These are phyloP conservation scores for Drosophila nasuta DNA, from an alignment of 1,140 invertebrate species.

Conservation along the genomic window DNA sequence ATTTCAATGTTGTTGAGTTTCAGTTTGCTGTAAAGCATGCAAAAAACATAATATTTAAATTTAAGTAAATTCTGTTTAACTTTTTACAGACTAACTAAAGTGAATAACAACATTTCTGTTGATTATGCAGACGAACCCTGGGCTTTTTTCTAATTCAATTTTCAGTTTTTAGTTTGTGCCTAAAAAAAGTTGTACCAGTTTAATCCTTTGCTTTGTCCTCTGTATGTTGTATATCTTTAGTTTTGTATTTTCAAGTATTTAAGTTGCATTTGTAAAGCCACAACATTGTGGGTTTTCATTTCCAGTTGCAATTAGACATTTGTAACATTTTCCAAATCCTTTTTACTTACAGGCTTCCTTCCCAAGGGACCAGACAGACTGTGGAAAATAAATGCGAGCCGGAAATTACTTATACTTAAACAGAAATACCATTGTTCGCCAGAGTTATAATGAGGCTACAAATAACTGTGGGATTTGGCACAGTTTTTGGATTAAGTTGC, in stretches of 20 bases:
- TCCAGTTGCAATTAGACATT: conserved; percentile 5
- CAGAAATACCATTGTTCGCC: neutral
- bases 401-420: conserved; percentile 23
- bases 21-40: no score
- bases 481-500: conserved; percentile 19
- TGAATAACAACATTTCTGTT: neutral
- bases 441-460: conserved; percentile 21
- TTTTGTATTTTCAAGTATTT: neutral
- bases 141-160: neutral
- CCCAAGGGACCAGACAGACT: neutral
- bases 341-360: conserved; percentile 45
- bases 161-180: neutral
- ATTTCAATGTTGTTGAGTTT: conserved; percentile 35
- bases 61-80: neutral
- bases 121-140: neutral
- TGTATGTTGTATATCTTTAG: neutral
- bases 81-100: neutral
- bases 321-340: neutral
- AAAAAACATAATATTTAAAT: neutral
- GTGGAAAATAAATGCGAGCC: conserved; percentile 27
- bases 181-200: neutral
- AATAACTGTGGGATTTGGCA: conserved; percentile 13
- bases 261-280: neutral
- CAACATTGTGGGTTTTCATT: neutral
- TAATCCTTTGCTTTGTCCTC: neutral